phyloP scores from a whole-genome alignment of 2,888 invertebrate species.

The Sipha maydis region DNA sequence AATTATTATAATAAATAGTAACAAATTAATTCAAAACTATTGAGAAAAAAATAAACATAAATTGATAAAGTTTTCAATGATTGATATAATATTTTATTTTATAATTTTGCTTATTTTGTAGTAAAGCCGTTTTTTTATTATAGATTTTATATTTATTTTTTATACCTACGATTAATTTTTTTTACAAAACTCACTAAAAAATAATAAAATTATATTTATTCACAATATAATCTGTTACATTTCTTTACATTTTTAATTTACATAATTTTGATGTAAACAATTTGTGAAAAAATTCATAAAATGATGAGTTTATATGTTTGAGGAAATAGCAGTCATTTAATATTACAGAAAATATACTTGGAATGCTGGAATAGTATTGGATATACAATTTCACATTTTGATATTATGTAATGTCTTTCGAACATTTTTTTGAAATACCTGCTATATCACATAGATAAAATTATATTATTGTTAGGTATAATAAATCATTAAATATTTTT shows the following conservation, averaged over 20 bases:
- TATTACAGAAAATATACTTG: background rate
- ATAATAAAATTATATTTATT: too few species aligned
- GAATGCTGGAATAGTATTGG: background rate
- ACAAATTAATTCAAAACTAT: too few species aligned
- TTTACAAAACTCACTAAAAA: too few species aligned
- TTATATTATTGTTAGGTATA: background rate
- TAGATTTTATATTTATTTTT: too few species aligned
- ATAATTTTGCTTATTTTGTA: too few species aligned
- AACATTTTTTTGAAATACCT: background rate
- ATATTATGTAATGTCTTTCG: background rate
- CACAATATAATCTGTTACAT: background rate
- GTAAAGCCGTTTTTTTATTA: too few species aligned
- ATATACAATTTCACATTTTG: background rate
- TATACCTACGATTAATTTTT: too few species aligned
- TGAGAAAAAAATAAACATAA: too few species aligned
- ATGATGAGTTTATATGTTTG: background rate
- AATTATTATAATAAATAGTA: too few species aligned
- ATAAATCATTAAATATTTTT: slow-evolving; percentile 12
- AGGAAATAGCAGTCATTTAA: background rate
- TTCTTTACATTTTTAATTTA: background rate
- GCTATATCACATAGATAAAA: background rate
- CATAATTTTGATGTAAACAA: background rate
- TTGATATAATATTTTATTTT: too few species aligned
- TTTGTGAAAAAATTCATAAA: background rate
- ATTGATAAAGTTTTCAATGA: too few species aligned